Evolutionary conservation across 2,888 invertebrate genomes (phyloP).

Genomic region (Drosophila heteroneura): DNA sequence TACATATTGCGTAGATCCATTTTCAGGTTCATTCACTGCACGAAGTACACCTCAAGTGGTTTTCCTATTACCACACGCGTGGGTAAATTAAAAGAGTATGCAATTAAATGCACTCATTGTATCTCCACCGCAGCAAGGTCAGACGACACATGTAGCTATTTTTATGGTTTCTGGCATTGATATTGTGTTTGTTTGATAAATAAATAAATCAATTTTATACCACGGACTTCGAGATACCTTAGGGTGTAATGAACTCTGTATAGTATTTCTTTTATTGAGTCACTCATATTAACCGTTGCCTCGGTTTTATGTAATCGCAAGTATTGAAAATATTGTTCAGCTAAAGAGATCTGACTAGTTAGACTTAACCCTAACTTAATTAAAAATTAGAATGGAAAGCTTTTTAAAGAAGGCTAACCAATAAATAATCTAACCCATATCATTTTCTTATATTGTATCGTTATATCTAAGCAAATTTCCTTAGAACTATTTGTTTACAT

Average conservation of each 20-base stretch:
- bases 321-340: not conserved
- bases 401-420: not conserved
- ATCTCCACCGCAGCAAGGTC: conserved; percentile 3
- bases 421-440: not conserved
- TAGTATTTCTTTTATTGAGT: not conserved
- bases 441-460: not conserved
- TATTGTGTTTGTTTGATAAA: conserved; percentile 39
- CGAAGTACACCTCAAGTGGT: not conserved
- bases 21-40: conserved; percentile 4
- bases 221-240: conserved; percentile 13
- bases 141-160: conserved; percentile 6
- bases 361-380: not conserved
- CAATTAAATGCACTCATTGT: not conserved
- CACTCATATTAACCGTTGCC: not conserved
- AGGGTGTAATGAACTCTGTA: conserved; percentile 30
- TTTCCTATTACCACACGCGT: not conserved
- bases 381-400: not conserved
- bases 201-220: conserved; percentile 32
- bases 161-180: conserved; percentile 50
- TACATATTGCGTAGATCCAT: not conserved
- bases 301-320: not conserved
- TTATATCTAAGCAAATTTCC: not conserved
- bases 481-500: conserved; percentile 35
- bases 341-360: not conserved
- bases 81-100: not conserved